Evolutionary conservation across 2,113 vertebrate genomes (phyloP), one percentile per base, ranked within the genome.

Genomic region (Alouatta palliata): DNA sequence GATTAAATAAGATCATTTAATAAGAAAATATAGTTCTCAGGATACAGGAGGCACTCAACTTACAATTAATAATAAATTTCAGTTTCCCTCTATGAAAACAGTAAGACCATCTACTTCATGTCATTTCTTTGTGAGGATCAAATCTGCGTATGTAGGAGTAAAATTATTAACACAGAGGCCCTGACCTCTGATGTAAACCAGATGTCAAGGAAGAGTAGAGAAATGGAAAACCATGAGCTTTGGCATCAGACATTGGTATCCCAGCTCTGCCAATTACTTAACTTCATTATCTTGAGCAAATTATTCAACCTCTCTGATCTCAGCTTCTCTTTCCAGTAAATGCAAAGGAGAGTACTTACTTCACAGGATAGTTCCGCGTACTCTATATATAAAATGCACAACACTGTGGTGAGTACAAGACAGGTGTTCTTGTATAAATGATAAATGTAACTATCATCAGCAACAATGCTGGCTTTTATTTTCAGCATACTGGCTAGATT

Each of bases 381-480:
- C 10, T 91, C 8, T 47, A 0, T 43, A 93, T 35, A 5, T 79
- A 88, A 90, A 92, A 93, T 61, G 35, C 68, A 68, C 70, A 92
- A 61, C 40, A 90, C 5, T 90, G 35, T 56, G 45, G 3, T 58
- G 27, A 77, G n/a, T 12, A 40, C 7, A 87, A 80, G 47, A 49
- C 54, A 70, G n/a, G 61, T 14, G 6, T 93, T 88, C 56, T 88
- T 43, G 61, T 52, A 43, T 37, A 91, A 79, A 49, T 7, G 32
- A 45, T 49, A 52, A 66, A 37, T 58, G 79, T 40, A 79, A 71
- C 45, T 68, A 25, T 66, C 27, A 79, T 43, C 25, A 87, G 40
- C 27, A 94, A 58, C 20, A 85, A 58, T 9, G 30, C 40, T 68
- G 35, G 71, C 77, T 96, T 92, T 94, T 77, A 87, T 32, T 94